phyloP scores from a whole-genome alignment of 1,140 invertebrate species.

The Lethrus apterus region DNA sequence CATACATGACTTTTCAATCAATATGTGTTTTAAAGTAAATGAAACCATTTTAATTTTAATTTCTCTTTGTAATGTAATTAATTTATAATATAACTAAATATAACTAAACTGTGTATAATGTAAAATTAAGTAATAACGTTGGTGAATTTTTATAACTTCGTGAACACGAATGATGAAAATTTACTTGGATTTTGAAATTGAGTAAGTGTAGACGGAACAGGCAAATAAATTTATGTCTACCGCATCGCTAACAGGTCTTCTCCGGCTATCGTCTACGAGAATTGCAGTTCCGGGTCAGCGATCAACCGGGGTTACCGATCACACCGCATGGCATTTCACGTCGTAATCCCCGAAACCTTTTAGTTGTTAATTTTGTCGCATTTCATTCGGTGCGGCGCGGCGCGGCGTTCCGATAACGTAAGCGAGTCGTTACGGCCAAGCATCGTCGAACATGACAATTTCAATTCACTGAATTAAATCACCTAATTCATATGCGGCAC shows the following conservation, averaged over 20 bases:
- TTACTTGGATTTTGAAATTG: too few species aligned
- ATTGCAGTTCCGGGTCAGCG: conserved; percentile 26
- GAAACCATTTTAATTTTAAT: too few species aligned
- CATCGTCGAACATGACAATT: not conserved
- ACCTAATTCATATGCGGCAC: not conserved
- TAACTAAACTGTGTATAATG: too few species aligned
- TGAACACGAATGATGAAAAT: too few species aligned
- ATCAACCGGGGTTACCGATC: conserved; percentile 16
- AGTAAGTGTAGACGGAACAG: too few species aligned
- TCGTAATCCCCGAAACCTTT: conserved; percentile 18
- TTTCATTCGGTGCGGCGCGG: too few species aligned
- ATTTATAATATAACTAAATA: too few species aligned
- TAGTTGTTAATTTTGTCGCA: conserved; percentile 9
- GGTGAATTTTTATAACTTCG: too few species aligned
- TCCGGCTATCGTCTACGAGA: conserved; percentile 18
- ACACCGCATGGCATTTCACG: conserved; percentile 15
- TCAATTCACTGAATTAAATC: conserved; percentile 5
- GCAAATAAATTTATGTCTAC: conserved; percentile 26
- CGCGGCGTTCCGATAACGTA: conserved; percentile 1
- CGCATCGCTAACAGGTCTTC: conserved; percentile 22
- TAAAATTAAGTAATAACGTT: too few species aligned
- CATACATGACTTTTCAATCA: too few species aligned
- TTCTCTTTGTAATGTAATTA: too few species aligned
- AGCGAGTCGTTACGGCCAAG: not conserved
- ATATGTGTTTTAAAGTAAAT: too few species aligned